phyloP scores from a whole-genome alignment of 2,113 vertebrate genomes.

The Odontesthes bonariensis region DNA sequence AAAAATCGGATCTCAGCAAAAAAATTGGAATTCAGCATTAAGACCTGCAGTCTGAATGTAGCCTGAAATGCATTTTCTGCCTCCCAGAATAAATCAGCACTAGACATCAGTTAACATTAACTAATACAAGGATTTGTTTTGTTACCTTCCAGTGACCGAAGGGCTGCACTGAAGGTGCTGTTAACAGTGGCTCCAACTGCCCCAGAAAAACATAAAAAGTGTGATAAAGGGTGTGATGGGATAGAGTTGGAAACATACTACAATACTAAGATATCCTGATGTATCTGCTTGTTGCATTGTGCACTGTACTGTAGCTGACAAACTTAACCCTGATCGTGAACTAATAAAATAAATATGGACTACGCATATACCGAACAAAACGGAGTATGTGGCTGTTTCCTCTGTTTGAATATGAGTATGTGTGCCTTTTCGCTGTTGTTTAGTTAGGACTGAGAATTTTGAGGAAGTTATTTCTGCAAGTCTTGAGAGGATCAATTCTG shows the following conservation, averaged over 20 bases:
- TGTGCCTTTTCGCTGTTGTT: not conserved
- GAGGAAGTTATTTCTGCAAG: no score
- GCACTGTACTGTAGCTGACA: conserved; percentile 76
- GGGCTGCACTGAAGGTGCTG: not conserved
- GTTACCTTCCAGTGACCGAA: conserved; percentile 11
- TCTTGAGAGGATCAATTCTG: no score
- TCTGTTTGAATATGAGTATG: not conserved
- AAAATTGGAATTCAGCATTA: no score
- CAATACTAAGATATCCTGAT: conserved; percentile 65
- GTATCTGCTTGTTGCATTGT: conserved; percentile 79
- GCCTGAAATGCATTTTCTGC: not conserved
- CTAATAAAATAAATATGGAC: conserved; percentile 75
- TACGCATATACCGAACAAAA: conserved; percentile 55
- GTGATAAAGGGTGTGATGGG: not conserved
- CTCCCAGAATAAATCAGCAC: not conserved
- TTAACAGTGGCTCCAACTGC: not conserved
- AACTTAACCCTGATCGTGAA: conserved; percentile 72
- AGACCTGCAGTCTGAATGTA: no score
- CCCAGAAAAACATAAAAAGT: not conserved
- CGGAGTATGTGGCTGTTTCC: not conserved
- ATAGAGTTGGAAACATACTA: conserved; percentile 7
- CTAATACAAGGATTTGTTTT: no score
- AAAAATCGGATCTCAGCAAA: no score
- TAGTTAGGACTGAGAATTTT: not conserved
- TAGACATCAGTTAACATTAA: conserved; percentile 7